Evolutionary conservation across 2,113 vertebrate genomes (phyloP).

Genomic region (Taxidea taxus): DNA sequence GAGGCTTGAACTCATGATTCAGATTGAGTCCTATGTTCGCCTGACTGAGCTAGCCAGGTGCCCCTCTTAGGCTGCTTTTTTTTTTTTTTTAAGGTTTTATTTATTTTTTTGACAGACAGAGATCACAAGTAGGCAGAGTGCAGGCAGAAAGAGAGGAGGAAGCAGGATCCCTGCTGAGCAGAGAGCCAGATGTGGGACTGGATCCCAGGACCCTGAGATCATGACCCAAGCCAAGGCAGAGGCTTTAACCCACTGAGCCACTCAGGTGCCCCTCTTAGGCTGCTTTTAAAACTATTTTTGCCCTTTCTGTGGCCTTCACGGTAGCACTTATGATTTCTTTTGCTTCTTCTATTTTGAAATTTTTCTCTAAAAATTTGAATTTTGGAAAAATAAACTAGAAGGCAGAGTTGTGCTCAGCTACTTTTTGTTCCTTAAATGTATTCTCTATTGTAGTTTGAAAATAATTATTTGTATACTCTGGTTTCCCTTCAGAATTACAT

Average conservation of each 20-base stretch:
- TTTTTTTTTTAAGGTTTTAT: background rate
- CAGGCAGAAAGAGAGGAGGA: no score
- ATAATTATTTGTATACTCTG: background rate
- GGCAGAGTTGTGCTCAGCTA: background rate
- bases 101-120: no score
- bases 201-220: no score
- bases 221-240: no score
- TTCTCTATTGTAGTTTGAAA: background rate
- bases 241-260: background rate
- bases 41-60: background rate
- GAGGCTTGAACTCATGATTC: background rate
- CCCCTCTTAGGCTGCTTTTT: background rate
- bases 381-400: conserved; percentile 20
- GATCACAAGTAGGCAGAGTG: no score
- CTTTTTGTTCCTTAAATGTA: background rate
- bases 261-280: background rate
- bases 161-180: no score
- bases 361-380: background rate
- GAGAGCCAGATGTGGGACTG: no score
- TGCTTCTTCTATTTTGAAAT: background rate
- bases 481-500: background rate
- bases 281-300: background rate
- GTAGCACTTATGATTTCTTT: background rate
- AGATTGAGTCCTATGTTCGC: no score
- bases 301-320: background rate